Conservation (phyloP, 2,797 vertebrate species). For the Bucorvus abyssinicus region DNA sequence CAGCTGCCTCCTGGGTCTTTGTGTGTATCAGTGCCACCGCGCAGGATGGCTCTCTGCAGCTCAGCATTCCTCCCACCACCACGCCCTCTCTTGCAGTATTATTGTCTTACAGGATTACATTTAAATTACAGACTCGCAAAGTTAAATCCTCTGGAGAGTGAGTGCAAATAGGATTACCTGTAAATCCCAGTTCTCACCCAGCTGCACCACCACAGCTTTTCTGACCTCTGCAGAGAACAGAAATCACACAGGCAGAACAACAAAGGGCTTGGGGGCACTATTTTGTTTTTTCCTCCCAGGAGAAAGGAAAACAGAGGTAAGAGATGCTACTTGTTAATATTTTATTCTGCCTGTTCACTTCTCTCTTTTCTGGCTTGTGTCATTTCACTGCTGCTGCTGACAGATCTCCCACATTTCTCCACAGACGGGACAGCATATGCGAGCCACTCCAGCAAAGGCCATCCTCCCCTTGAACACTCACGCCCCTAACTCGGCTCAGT, state of each 20-base stretch:
- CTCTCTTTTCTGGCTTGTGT: not conserved
- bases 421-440: not conserved
- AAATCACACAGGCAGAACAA: not conserved
- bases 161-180: not conserved
- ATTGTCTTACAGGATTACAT: not conserved
- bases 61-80: not conserved
- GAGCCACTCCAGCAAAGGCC: not conserved
- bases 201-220: not conserved
- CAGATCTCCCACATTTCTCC: not conserved
- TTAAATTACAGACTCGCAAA: not conserved
- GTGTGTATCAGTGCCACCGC: not conserved
- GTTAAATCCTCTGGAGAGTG: not conserved
- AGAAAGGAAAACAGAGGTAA: not conserved
- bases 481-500: accelerated
- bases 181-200: not conserved
- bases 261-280: accelerated
- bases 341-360: not conserved
- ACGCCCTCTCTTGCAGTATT: not conserved
- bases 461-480: not conserved
- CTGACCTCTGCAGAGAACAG: not conserved
- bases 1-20: not conserved
- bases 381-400: not conserved
- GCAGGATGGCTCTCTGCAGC: accelerated
- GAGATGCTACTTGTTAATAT: not conserved
- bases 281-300: not conserved